Evolutionary conservation across 2,888 invertebrate species (phyloP).

Genomic region (Drosophila ustulata): DNA sequence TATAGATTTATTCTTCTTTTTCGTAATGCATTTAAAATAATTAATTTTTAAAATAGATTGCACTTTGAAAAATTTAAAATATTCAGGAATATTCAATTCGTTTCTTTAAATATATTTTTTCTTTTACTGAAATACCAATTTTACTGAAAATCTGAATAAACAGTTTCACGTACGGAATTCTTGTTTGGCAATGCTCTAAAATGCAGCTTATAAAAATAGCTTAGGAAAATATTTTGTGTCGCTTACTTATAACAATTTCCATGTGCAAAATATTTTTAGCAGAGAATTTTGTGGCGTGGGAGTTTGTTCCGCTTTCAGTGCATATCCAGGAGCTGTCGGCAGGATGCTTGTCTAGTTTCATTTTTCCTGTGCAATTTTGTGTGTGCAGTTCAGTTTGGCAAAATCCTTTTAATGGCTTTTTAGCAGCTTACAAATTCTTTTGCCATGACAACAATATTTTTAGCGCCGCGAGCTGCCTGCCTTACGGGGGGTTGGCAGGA

Average conservation of each 20-base stretch:
- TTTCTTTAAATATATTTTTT: not conserved
- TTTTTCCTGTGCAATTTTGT: constrained; percentile 26
- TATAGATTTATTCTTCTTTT: too few species aligned
- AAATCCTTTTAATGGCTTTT: constrained; percentile 53
- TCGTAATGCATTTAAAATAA: not conserved
- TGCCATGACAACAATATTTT: constrained; percentile 63
- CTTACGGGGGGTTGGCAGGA: not conserved
- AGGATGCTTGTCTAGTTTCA: constrained; percentile 27
- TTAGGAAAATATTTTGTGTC: not conserved
- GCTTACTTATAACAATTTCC: constrained; percentile 30
- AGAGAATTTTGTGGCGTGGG: constrained; percentile 5
- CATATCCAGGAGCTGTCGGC: not conserved
- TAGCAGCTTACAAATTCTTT: constrained; percentile 63
- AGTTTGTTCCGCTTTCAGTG: constrained; percentile 8
- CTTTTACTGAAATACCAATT: not conserved
- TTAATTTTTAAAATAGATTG: not conserved
- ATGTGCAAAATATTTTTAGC: constrained; percentile 42
- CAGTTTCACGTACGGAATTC: not conserved
- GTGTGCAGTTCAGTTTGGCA: constrained; percentile 32
- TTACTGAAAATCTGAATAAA: not conserved
- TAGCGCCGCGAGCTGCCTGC: constrained; percentile 15
- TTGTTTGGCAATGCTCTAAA: not conserved
- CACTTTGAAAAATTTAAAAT: not conserved
- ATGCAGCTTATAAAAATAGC: constrained; percentile 4
- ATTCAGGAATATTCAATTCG: not conserved